Evolutionary conservation across 2,888 invertebrate species (phyloP).

Genomic region (Schizotus pectinicornis): DNA sequence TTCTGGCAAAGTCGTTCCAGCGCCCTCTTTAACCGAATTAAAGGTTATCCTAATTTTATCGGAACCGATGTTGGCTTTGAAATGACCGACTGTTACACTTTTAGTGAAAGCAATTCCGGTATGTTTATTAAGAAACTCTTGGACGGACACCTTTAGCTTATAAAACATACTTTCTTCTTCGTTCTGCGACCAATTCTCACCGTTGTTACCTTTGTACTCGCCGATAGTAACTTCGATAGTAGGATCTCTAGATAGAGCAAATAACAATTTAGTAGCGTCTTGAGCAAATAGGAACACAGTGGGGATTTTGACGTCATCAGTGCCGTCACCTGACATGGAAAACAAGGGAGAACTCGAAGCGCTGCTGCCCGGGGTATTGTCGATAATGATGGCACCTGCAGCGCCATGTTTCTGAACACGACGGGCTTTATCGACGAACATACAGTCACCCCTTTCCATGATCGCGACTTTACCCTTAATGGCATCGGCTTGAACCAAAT

Average conservation of each 20-base stretch:
- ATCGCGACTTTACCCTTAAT: slow-evolving; percentile 79
- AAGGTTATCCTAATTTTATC: slow-evolving; percentile 53
- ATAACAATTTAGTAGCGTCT: slow-evolving; percentile 74
- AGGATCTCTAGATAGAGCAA: slow-evolving; percentile 64
- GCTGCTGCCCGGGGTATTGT: slow-evolving; percentile 79
- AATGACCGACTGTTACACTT: slow-evolving; percentile 50
- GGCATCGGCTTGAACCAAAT: slow-evolving; percentile 64
- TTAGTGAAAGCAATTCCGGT: slow-evolving; percentile 54
- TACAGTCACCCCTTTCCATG: slow-evolving; percentile 91
- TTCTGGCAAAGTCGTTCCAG: slow-evolving; percentile 1
- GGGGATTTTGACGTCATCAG: slow-evolving; percentile 84
- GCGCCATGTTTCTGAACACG: slow-evolving; percentile 83
- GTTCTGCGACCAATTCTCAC: slow-evolving; percentile 56
- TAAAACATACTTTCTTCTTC: slow-evolving; percentile 60
- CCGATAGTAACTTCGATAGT: slow-evolving; percentile 63
- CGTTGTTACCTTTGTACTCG: slow-evolving; percentile 55
- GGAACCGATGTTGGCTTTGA: slow-evolving; percentile 51
- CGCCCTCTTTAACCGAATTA: slow-evolving; percentile 36
- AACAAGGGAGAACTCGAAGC: slow-evolving; percentile 82
- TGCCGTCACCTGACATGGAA: slow-evolving; percentile 96
- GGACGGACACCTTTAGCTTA: slow-evolving; percentile 57
- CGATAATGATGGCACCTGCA: slow-evolving; percentile 82
- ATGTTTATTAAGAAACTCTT: slow-evolving; percentile 57
- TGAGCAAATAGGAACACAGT: slow-evolving; percentile 87
- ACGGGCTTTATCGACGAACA: slow-evolving; percentile 94